Evolutionary conservation across 2,888 invertebrate species (phyloP), one percentile per base, ranked within the genome.

Genomic region (Aspidiotus destructor): DNA sequence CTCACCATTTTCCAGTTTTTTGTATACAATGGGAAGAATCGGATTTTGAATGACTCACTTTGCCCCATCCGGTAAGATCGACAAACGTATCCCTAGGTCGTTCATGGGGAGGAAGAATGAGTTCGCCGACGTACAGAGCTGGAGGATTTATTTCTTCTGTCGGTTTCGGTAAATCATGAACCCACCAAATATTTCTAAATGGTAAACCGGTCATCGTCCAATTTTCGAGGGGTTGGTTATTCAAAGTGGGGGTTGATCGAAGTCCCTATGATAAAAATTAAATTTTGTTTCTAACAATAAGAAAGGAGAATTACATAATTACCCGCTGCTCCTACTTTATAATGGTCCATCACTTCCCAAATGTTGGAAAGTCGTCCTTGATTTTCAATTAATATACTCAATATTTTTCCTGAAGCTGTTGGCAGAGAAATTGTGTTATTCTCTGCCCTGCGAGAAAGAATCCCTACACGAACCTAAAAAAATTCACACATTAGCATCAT

Each of bases 351-450:
- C 15, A 84, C 75, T 2, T 78, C 73, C 65, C 73, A 71, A 58
- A 85, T 84, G 74, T 78, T 89, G 76, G 90, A 90, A 57, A 89
- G 83, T 65, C 92, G 82, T 10, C 93, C 94, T 80, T 89, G 89
- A 76, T 88, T 91, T 78, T 94, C 93, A 0, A 81, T 80, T 16
- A 82, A 72, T 55, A 82, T 75, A 71, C 75, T 74, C 13, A 80
- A 72, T 11, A 70, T 74, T 63, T 77, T 74, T 3, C 76, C 76
- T 73, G 74, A 52, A 16, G 57, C n/a, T 16, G 62, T n/a, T 10
- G 58, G 15, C 6, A 70, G 41, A 7, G 64, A 28, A 28, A 28
- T 28, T 5, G 1, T 28, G 28, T 28, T 28, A 28, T 28, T 28
- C 28, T 28, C 28, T 3, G 28, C 28, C 28, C 28, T 1, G 28